phyloP scores from a whole-genome alignment of 2,797 vertebrate species.

The Pangasius sanitwongsei region DNA sequence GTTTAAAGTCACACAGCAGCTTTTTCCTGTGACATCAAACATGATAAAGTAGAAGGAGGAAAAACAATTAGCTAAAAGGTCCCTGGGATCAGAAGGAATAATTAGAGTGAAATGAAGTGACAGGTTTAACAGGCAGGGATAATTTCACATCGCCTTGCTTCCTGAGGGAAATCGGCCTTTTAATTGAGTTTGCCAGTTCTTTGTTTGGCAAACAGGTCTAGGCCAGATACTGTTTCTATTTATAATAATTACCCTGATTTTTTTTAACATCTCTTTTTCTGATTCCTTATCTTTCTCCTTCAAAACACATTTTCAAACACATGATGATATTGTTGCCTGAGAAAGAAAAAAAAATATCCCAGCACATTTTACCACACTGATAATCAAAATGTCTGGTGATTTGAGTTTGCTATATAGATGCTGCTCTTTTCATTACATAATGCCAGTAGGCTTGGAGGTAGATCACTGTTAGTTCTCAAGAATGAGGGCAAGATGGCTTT shows the following conservation, averaged over 20 bases:
- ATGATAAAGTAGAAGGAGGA: slow-evolving; percentile 59
- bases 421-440: slow-evolving; percentile 39
- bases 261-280: slow-evolving; percentile 28
- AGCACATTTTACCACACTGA: not conserved
- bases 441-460: slow-evolving; percentile 59
- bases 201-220: slow-evolving; percentile 79
- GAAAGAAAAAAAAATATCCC: not conserved
- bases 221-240: slow-evolving; percentile 71
- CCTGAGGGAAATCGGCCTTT: slow-evolving; percentile 73
- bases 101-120: slow-evolving; percentile 79
- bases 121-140: slow-evolving; percentile 79
- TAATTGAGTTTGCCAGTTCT: slow-evolving; percentile 79
- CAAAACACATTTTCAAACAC: slow-evolving; percentile 14
- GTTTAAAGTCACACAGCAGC: slow-evolving; percentile 47
- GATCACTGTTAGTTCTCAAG: slow-evolving; percentile 70
- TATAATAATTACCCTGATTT: slow-evolving; percentile 48
- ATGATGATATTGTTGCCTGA: slow-evolving; percentile 22
- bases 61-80: slow-evolving; percentile 75
- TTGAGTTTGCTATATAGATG: slow-evolving; percentile 58
- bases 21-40: slow-evolving; percentile 58
- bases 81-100: slow-evolving; percentile 77
- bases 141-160: slow-evolving; percentile 73
- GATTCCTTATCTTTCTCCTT: slow-evolving; percentile 34
- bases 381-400: slow-evolving; percentile 12
- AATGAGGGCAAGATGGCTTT: slow-evolving; percentile 55